phyloP scores from a whole-genome alignment of 2,888 invertebrate genomes.

The Drosophila ochracea region DNA sequence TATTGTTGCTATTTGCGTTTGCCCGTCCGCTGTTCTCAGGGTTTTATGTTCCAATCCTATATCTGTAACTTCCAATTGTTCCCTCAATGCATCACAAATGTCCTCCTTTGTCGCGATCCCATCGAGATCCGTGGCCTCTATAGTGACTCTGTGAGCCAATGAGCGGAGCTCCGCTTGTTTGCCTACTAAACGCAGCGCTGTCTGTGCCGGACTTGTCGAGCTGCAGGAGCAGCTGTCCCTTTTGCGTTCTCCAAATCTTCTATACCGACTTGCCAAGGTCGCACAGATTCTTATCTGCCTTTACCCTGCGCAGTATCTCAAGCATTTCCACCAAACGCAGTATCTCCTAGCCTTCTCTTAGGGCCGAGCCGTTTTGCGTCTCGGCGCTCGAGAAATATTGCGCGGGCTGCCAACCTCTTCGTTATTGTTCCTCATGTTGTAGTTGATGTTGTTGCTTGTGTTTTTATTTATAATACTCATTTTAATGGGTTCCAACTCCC shows the following conservation, averaged over 20 bases:
- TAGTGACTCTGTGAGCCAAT: not conserved
- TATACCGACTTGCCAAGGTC: not conserved
- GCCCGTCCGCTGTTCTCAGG: too few species aligned
- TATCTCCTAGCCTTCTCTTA: too few species aligned
- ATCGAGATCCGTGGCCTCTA: not conserved
- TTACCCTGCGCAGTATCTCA: too few species aligned
- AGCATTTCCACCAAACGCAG: too few species aligned
- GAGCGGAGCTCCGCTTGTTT: too few species aligned
- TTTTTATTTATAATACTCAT: not conserved
- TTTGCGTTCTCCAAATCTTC: not conserved
- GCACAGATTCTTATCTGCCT: not conserved
- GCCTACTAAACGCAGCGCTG: not conserved
- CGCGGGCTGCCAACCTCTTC: not conserved
- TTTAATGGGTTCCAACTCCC: not conserved
- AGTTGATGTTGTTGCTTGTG: not conserved
- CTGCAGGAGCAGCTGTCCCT: not conserved
- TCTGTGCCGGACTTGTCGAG: not conserved
- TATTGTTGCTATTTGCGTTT: too few species aligned
- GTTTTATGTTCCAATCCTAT: too few species aligned
- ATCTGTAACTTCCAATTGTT: too few species aligned
- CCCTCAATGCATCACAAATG: too few species aligned
- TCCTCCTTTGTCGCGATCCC: too few species aligned
- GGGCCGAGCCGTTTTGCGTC: too few species aligned
- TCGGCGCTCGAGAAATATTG: too few species aligned
- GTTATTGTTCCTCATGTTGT: not conserved